phyloP scores from a whole-genome alignment of 2,888 invertebrate genomes.

The Nipponacmea schrenckii region DNA sequence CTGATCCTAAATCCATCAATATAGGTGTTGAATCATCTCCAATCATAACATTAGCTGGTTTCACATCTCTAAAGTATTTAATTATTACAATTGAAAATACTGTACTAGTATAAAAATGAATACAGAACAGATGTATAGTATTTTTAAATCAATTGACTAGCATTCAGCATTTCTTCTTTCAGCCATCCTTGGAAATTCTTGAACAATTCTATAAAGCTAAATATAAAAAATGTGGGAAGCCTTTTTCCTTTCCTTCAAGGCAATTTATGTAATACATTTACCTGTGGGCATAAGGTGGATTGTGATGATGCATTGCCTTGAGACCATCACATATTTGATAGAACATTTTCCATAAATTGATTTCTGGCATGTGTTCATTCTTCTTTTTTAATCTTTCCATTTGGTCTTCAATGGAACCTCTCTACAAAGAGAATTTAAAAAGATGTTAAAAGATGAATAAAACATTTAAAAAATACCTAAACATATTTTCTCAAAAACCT shows the following conservation, averaged over 20 bases:
- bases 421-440: constrained; percentile 67
- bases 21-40: constrained; percentile 78
- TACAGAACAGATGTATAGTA: no score
- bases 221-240: no score
- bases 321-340: constrained; percentile 80
- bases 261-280: constrained; percentile 26
- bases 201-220: no score
- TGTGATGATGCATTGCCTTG: constrained; percentile 78
- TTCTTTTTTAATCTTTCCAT: constrained; percentile 71
- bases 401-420: constrained; percentile 80
- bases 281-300: constrained; percentile 80
- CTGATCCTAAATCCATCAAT: constrained; percentile 83
- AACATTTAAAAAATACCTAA: not conserved
- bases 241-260: no score
- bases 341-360: constrained; percentile 78
- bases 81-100: not conserved
- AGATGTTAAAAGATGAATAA: not conserved
- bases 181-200: no score
- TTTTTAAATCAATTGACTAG: no score
- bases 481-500: no score
- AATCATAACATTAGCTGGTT: constrained; percentile 85
- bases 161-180: no score
- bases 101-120: no score
- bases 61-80: constrained; percentile 76
- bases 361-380: constrained; percentile 74